These are phyloP conservation scores for Melieria picta DNA, from an alignment of 2,888 invertebrate genomes.

Conservation along the genomic window DNA sequence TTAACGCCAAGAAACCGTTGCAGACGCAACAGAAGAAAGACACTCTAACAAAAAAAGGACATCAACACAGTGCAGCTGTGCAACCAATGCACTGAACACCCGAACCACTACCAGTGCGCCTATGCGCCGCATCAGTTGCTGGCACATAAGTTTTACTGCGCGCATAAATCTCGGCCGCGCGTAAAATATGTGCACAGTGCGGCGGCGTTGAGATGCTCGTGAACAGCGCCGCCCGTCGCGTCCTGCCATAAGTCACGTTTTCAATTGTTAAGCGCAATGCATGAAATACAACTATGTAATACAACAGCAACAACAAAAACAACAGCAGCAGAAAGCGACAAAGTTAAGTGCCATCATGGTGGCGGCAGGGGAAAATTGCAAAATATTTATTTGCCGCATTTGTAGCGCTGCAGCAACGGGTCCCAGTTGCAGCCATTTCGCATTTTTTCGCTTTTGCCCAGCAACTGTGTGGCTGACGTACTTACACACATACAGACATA, in stretches of 20 bases:
- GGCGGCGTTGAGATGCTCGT: neutral
- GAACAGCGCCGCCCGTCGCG: neutral
- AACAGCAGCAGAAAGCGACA: neutral
- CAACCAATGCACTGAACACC: too few species aligned
- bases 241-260: slow-evolving; percentile 36
- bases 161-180: slow-evolving; percentile 19
- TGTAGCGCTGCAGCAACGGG: too few species aligned
- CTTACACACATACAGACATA: too few species aligned
- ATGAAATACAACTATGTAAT: neutral
- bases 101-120: too few species aligned
- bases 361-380: slow-evolving; percentile 12
- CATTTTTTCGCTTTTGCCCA: too few species aligned
- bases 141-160: neutral
- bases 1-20: too few species aligned
- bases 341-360: slow-evolving; percentile 1
- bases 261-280: slow-evolving; percentile 32
- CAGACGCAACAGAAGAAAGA: too few species aligned
- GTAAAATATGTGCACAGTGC: slow-evolving; percentile 22
- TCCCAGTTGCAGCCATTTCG: too few species aligned
- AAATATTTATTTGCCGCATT: neutral
- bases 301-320: neutral
- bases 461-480: too few species aligned
- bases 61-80: slow-evolving; percentile 1
- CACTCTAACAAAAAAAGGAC: neutral
- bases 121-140: too few species aligned